Percentiles rank a stretch among this genome's conserved stretches.
phyloP scores from a whole-genome alignment of 2,888 invertebrate species.

The Colostygia pectinataria region DNA sequence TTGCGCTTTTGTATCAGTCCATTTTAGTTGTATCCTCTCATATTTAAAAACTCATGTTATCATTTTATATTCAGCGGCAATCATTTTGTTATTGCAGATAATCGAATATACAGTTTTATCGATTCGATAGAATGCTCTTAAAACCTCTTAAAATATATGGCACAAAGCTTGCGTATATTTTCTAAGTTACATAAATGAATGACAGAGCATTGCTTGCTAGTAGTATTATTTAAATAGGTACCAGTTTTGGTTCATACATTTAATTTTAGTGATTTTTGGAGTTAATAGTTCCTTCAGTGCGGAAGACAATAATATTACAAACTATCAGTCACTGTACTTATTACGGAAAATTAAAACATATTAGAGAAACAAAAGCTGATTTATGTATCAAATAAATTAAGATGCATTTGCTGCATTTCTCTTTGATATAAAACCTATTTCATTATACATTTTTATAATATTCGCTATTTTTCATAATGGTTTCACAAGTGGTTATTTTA shows the following conservation, averaged over 20 bases:
- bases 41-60: constrained; percentile 19
- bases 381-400: constrained; percentile 9
- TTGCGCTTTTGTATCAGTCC: constrained; percentile 33
- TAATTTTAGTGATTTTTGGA: background rate
- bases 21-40: constrained; percentile 33
- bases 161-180: background rate
- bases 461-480: no score
- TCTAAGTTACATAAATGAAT: no score
- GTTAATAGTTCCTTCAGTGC: no score
- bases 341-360: no score
- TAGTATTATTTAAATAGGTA: no score
- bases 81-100: constrained; percentile 40
- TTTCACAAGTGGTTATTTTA: no score
- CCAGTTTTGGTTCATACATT: background rate
- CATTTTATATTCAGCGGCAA: constrained; percentile 29
- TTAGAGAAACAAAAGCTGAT: background rate
- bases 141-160: background rate
- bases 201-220: no score
- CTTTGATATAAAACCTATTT: no score
- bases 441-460: no score
- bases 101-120: constrained; percentile 28
- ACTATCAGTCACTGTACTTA: background rate
- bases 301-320: background rate
- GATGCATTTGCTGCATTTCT: background rate
- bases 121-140: constrained; percentile 4